Percentiles rank a stretch among this genome's conserved stretches.
Conservation (phyloP, 2,113 vertebrate genomes). For the Rattus rattus region DNA sequence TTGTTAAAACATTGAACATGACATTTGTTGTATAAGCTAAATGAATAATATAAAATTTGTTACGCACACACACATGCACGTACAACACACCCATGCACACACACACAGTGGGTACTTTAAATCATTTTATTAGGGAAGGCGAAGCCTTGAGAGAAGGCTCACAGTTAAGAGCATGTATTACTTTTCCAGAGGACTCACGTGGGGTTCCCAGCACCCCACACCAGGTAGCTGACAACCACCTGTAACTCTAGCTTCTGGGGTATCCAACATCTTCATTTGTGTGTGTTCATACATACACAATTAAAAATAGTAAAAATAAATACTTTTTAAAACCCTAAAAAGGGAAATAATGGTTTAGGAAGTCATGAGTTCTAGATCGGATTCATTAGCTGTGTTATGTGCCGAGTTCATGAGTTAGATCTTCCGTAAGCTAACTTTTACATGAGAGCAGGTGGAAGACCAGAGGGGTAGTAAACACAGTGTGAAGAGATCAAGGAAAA, state of each 20-base stretch:
- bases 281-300: neutral
- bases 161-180: neutral
- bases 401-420: neutral
- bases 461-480: neutral
- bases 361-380: neutral
- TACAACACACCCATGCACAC: neutral
- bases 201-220: no score
- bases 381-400: neutral
- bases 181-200: neutral
- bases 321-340: neutral
- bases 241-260: neutral
- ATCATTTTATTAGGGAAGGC: neutral
- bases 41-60: conserved; percentile 46
- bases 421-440: conserved; percentile 33
- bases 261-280: neutral
- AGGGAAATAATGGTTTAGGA: conserved; percentile 36
- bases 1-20: neutral
- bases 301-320: neutral
- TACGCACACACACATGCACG: neutral
- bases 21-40: conserved; percentile 5
- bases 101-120: neutral
- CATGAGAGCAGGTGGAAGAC: neutral
- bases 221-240: neutral
- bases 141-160: neutral
- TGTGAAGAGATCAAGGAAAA: conserved; percentile 13